Evolutionary conservation across 1,140 invertebrate species (phyloP).

Genomic region (Drosophila cardini): DNA sequence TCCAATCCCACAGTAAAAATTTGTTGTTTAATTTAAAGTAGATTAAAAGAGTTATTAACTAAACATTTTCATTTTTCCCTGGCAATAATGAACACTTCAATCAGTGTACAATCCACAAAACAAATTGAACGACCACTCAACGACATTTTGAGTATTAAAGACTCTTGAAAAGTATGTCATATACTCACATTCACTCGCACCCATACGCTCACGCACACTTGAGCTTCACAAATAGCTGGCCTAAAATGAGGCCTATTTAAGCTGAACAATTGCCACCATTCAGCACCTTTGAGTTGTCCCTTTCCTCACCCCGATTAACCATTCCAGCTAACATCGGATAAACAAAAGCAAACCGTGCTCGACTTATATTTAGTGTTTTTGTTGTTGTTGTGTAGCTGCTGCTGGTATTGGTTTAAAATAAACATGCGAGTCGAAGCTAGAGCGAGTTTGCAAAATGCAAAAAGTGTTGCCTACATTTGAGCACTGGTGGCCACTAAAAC

Average conservation of each 20-base stretch:
- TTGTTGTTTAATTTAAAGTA: background rate
- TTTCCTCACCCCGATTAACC: background rate
- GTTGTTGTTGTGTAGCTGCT: slow-evolving; percentile 9
- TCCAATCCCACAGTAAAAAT: background rate
- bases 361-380: slow-evolving; percentile 1
- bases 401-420: slow-evolving; percentile 64
- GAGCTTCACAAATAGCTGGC: slow-evolving; percentile 36
- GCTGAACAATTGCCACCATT: slow-evolving; percentile 55
- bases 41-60: slow-evolving; percentile 21
- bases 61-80: background rate
- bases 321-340: slow-evolving; percentile 33
- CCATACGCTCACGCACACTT: slow-evolving; percentile 34
- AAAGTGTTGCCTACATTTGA: slow-evolving; percentile 52
- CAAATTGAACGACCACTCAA: slow-evolving; percentile 34
- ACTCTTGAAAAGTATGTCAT: slow-evolving; percentile 42
- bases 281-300: slow-evolving; percentile 17
- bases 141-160: slow-evolving; percentile 8
- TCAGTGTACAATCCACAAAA: slow-evolving; percentile 15
- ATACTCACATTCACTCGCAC: slow-evolving; percentile 18
- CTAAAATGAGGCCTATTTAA: slow-evolving; percentile 71
- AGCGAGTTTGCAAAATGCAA: slow-evolving; percentile 29
- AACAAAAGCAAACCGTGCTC: slow-evolving; percentile 39
- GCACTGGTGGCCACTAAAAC: slow-evolving; percentile 53
- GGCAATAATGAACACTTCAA: slow-evolving; percentile 32
- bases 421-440: slow-evolving; percentile 57